These are phyloP conservation scores for Bucorvus abyssinicus DNA, from an alignment of 2,797 vertebrate species.

Conservation along the genomic window DNA sequence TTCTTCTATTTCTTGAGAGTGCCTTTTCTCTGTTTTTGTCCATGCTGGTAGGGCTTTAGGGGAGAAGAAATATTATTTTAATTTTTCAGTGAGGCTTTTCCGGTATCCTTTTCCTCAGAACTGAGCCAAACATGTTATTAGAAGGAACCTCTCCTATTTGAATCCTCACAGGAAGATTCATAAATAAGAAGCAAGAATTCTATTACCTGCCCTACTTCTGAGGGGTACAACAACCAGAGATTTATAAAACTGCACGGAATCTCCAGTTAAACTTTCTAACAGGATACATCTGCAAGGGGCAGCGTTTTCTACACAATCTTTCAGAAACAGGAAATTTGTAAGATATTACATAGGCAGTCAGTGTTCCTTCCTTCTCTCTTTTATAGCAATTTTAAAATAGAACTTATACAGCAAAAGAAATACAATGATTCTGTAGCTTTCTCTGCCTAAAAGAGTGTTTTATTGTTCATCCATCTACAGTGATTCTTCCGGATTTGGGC, in stretches of 20 bases:
- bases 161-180: not conserved
- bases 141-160: not conserved
- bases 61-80: not conserved
- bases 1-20: conserved; percentile 58
- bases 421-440: not conserved
- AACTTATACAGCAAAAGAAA: not conserved
- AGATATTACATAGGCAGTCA: not conserved
- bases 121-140: conserved; percentile 5
- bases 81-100: not conserved
- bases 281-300: not conserved
- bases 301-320: not conserved
- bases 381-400: not conserved
- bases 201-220: not conserved
- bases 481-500: not conserved
- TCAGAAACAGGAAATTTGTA: not conserved
- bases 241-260: not conserved
- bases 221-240: not conserved
- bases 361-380: not conserved
- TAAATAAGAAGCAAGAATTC: not conserved
- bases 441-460: not conserved
- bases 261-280: not conserved
- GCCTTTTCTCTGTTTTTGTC: not conserved
- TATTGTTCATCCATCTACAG: not conserved
- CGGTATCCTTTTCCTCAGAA: conserved; percentile 42
- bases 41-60: not conserved